phyloP scores from a whole-genome alignment of 2,113 vertebrate species.

The Perognathus longimembris region DNA sequence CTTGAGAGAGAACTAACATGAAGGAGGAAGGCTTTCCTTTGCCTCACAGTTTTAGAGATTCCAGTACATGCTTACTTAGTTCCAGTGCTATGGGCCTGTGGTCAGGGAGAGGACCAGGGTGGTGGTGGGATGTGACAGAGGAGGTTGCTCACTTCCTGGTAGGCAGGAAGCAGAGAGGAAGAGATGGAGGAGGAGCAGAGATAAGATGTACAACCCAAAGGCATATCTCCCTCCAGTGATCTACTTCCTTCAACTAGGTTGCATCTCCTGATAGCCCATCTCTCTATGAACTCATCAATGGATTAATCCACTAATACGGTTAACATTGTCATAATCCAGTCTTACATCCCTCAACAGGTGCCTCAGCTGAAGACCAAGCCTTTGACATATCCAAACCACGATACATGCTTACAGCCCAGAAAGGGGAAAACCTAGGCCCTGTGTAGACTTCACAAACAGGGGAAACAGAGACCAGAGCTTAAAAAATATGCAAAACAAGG shows the following conservation, averaged over 20 bases:
- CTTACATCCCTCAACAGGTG: not conserved
- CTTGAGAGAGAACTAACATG: not conserved
- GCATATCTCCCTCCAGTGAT: not conserved
- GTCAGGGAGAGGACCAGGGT: not conserved
- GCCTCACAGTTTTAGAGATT: not conserved
- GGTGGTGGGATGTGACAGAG: too few species aligned
- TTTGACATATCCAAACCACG: not conserved
- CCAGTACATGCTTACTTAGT: too few species aligned
- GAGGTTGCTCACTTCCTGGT: not conserved
- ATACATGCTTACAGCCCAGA: not conserved
- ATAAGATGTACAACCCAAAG: not conserved
- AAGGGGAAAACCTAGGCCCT: fast-evolving
- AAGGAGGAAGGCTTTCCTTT: not conserved
- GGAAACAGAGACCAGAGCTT: not conserved
- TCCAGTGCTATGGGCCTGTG: not conserved
- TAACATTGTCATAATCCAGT: not conserved
- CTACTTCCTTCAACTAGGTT: not conserved
- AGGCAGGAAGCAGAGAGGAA: not conserved
- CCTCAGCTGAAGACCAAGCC: not conserved
- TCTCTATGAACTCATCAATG: not conserved
- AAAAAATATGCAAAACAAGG: not conserved
- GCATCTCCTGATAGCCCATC: not conserved
- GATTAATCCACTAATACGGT: not conserved
- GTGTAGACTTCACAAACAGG: not conserved
- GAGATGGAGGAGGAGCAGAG: not conserved